Conservation (phyloP, 2,113 vertebrate species). For the Antigone vipio region DNA sequence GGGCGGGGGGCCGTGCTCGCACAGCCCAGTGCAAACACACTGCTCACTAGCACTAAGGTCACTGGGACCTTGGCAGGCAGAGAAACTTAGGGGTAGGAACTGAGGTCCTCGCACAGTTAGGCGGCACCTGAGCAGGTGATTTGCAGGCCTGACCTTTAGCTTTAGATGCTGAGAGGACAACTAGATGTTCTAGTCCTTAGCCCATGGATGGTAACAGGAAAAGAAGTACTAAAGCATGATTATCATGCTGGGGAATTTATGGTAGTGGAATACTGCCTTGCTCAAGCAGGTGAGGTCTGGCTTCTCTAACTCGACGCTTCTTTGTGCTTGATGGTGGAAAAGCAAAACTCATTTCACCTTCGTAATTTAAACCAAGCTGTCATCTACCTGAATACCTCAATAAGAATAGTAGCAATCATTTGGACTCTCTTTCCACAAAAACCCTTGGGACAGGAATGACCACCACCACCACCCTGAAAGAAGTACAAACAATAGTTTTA, state of each 20-base stretch:
- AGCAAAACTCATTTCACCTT: neutral
- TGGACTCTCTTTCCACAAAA: neutral
- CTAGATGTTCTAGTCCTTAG: neutral
- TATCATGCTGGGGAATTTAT: neutral
- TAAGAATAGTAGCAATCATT: neutral
- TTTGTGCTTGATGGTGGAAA: neutral
- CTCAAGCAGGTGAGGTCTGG: neutral
- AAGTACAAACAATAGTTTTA: neutral
- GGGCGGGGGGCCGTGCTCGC: too few species aligned
- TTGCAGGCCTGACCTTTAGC: neutral
- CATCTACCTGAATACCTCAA: neutral
- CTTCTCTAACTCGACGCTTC: neutral
- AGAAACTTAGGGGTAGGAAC: neutral
- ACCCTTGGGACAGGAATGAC: neutral
- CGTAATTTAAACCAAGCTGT: neutral
- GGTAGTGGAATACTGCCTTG: neutral
- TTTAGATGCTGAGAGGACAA: neutral
- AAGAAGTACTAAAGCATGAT: neutral
- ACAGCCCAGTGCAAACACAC: neutral
- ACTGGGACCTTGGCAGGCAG: neutral
- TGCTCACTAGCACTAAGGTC: neutral
- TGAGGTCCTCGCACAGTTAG: neutral
- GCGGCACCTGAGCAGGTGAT: neutral
- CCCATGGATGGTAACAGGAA: neutral
- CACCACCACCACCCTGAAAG: neutral